phyloP scores from a whole-genome alignment of 37 sponge, comb jelly and placozoan species.

The Ianthella basta region DNA sequence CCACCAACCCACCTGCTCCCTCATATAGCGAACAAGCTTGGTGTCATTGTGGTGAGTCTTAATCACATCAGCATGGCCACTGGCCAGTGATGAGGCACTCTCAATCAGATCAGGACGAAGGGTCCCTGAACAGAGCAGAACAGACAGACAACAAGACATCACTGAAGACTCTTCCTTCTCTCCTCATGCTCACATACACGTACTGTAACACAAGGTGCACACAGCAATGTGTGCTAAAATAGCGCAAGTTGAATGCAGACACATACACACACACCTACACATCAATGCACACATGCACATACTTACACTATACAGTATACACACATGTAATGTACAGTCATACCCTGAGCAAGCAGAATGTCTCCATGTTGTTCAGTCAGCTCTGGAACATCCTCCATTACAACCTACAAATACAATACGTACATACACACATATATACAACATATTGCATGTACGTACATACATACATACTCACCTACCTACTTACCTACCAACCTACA shows the following conservation, averaged over 20 bases:
- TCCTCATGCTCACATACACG: no score
- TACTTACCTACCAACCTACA: not conserved
- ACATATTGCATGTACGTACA: no score
- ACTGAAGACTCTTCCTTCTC: no score
- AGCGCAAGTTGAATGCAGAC: no score
- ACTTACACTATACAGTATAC: no score
- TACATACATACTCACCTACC: not conserved
- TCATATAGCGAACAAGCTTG: conserved; percentile 71
- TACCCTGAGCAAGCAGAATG: not conserved
- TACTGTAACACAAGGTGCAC: no score
- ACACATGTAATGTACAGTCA: not conserved
- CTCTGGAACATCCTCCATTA: conserved; percentile 13
- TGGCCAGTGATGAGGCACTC: conserved; percentile 82
- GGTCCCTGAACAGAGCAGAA: conserved; percentile 53
- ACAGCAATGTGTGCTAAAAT: no score
- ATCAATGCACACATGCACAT: no score
- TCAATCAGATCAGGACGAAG: conserved; percentile 92
- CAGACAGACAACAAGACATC: no score
- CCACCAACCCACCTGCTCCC: conserved; percentile 53
- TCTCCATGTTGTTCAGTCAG: not conserved
- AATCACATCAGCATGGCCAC: conserved; percentile 79
- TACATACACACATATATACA: no score
- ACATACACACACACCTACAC: no score
- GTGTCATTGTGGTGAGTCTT: conserved; percentile 98
- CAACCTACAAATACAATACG: not conserved